phyloP scores from a whole-genome alignment of 2,113 vertebrate genomes.

The Paradisaea rubra region DNA sequence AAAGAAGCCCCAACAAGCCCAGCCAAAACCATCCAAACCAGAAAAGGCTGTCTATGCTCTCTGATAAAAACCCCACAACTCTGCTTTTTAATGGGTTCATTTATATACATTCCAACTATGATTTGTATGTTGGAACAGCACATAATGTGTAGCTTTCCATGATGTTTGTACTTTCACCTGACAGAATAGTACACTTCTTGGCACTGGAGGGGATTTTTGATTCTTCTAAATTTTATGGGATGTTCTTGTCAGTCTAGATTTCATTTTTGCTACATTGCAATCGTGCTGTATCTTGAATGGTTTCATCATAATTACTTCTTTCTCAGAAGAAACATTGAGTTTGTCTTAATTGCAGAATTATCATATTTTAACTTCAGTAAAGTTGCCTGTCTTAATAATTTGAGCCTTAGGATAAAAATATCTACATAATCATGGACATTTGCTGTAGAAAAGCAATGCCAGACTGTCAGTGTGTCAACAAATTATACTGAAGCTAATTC shows the following conservation, averaged over 20 bases:
- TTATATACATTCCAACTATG: not conserved
- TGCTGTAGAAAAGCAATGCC: not conserved
- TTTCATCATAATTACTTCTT: not conserved
- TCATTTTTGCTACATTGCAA: not conserved
- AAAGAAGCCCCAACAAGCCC: not conserved
- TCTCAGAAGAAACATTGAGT: not conserved
- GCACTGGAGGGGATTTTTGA: not conserved
- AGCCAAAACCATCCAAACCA: not conserved
- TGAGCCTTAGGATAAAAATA: not conserved
- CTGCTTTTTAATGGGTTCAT: not conserved
- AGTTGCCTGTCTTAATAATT: not conserved
- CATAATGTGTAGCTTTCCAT: not conserved
- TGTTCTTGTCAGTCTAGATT: not conserved
- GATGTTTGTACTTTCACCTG: not conserved
- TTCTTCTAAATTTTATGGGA: not conserved
- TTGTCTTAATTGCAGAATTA: not conserved
- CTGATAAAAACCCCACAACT: not conserved
- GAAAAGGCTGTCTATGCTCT: not conserved
- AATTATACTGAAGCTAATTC: not conserved
- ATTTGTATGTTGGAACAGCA: not conserved
- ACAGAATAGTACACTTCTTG: not conserved
- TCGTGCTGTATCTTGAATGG: not conserved
- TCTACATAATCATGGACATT: not conserved
- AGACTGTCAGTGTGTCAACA: not conserved
- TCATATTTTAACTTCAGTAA: not conserved